A percentile compares a stretch with the other conserved stretches of the same genome.
These are phyloP conservation scores for Arvicanthis niloticus DNA, from an alignment of 2,113 vertebrate species.

Conservation along the genomic window DNA sequence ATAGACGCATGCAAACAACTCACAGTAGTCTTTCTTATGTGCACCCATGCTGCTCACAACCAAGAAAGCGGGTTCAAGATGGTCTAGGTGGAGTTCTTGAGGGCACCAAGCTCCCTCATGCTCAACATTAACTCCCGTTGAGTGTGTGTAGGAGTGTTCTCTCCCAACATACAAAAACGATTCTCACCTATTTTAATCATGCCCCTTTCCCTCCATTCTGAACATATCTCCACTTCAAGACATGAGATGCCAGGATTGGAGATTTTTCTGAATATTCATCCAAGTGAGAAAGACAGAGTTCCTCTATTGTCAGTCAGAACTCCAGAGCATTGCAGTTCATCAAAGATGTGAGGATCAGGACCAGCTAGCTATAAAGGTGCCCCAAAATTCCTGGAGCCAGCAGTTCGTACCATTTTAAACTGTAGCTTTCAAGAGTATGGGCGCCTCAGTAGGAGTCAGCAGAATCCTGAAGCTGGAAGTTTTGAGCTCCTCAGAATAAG, in stretches of 20 bases:
- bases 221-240: neutral
- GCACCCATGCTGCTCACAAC: neutral
- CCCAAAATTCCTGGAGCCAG: neutral
- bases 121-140: neutral
- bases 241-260: neutral
- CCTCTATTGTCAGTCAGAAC: neutral
- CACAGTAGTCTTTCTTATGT: neutral
- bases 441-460: neutral
- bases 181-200: neutral
- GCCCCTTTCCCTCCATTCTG: neutral
- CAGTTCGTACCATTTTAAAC: neutral
- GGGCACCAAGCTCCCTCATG: neutral
- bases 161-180: neutral
- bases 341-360: neutral
- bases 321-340: neutral
- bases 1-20: neutral
- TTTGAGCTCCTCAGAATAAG: neutral
- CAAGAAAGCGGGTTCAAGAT: neutral
- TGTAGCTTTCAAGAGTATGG: neutral
- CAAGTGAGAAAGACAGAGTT: neutral
- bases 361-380: neutral
- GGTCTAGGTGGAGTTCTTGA: neutral
- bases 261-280: neutral
- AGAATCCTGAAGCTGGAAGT: constrained; percentile 10
- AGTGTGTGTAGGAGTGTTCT: neutral